phyloP scores from a whole-genome alignment of 2,888 invertebrate species.

The Yponomeuta malinellus region DNA sequence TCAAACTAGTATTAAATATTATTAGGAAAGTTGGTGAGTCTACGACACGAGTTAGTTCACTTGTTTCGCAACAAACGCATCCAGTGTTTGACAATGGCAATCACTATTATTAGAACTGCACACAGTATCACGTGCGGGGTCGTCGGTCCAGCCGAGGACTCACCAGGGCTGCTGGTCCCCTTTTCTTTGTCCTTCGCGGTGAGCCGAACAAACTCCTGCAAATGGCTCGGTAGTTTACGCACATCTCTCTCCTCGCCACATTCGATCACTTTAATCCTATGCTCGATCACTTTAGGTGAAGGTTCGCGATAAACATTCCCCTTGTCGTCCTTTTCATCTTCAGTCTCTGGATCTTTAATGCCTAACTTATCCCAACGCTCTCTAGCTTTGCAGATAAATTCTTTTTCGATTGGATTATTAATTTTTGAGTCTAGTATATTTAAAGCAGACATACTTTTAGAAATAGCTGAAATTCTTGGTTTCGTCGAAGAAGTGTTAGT shows the following conservation, averaged over 20 bases:
- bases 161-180: conserved; percentile 71
- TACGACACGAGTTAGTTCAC: conserved; percentile 30
- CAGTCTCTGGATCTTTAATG: conserved; percentile 80
- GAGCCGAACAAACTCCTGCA: conserved; percentile 85
- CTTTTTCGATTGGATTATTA: conserved; percentile 79
- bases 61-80: conserved; percentile 52
- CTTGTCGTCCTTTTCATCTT: conserved; percentile 69
- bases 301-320: conserved; percentile 55
- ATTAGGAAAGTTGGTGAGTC: conserved; percentile 1
- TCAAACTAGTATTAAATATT: conserved; percentile 5
- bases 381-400: conserved; percentile 86
- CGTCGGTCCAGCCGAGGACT: conserved; percentile 55
- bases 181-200: conserved; percentile 69
- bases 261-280: conserved; percentile 80
- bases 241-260: conserved; percentile 78
- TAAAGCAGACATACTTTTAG: conserved; percentile 56
- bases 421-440: conserved; percentile 54
- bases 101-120: conserved; percentile 66
- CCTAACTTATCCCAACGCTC: conserved; percentile 82
- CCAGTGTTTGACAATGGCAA: conserved; percentile 60
- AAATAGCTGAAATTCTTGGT: conserved; percentile 32
- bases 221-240: conserved; percentile 82
- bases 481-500: conserved; percentile 69
- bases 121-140: conserved; percentile 68
- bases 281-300: conserved; percentile 60